Conservation (phyloP, 2,797 vertebrate genomes). For the Pristis pectinata region DNA sequence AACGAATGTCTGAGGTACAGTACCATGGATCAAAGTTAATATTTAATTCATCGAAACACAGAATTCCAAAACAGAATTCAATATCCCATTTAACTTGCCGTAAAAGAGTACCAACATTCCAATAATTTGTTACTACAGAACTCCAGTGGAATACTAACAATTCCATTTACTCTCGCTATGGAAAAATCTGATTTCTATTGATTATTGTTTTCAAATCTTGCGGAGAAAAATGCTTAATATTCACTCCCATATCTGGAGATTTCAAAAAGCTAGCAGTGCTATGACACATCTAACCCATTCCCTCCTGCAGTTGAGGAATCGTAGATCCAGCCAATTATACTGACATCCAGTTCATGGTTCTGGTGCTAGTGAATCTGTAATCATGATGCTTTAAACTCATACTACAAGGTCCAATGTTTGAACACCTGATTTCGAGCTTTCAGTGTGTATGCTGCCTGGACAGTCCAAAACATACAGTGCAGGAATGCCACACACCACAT, state of each 20-base stretch:
- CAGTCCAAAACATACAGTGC: not conserved
- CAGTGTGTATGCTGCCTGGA: not conserved
- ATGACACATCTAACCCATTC: not conserved
- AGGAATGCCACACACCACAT: not conserved
- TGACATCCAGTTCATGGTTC: not conserved
- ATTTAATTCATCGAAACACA: not conserved
- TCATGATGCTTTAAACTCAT: not conserved
- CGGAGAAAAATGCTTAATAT: not conserved
- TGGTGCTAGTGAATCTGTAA: not conserved
- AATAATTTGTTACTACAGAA: not conserved
- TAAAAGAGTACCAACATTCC: not conserved
- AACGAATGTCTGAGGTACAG: constrained; percentile 5
- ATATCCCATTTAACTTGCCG: not conserved
- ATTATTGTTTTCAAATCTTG: not conserved
- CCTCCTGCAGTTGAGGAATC: not conserved
- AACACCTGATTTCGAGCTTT: not conserved
- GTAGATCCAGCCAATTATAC: not conserved
- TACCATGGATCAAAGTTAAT: not conserved
- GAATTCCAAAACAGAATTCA: not conserved
- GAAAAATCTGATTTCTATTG: not conserved
- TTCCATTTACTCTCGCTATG: not conserved
- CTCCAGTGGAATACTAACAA: not conserved
- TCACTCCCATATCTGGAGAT: not conserved
- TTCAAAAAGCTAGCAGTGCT: no score
- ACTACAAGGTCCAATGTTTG: not conserved